Percentiles rank a stretch among this genome's conserved stretches.
Evolutionary conservation across 2,888 invertebrate genomes (phyloP).

Genomic region (Resseliella maxima): DNA sequence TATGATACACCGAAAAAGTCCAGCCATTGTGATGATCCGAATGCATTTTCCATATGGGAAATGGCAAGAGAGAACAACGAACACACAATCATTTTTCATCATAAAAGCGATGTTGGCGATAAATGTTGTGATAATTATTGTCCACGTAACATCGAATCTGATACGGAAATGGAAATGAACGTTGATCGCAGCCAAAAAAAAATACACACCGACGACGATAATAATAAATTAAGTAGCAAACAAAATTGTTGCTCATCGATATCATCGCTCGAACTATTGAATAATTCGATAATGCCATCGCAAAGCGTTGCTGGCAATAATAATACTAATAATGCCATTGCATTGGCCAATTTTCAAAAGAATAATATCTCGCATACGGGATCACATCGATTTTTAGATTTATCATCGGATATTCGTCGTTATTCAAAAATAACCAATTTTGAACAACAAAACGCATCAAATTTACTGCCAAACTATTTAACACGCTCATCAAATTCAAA

Average conservation of each 20-base stretch:
- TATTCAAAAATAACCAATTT: slow-evolving; percentile 67
- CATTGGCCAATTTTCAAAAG: slow-evolving; percentile 53
- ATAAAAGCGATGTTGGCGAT: slow-evolving; percentile 67
- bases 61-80: slow-evolving; percentile 59
- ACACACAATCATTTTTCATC: slow-evolving; percentile 67
- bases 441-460: slow-evolving; percentile 62
- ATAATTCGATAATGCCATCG: slow-evolving; percentile 55
- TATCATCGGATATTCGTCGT: slow-evolving; percentile 60
- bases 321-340: background rate
- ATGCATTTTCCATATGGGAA: slow-evolving; percentile 62
- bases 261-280: slow-evolving; percentile 27
- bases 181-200: slow-evolving; percentile 32
- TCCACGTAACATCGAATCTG: slow-evolving; percentile 64
- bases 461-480: slow-evolving; percentile 60
- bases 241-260: slow-evolving; percentile 13
- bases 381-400: slow-evolving; percentile 54
- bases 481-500: slow-evolving; percentile 57
- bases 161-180: slow-evolving; percentile 23
- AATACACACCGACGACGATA: background rate
- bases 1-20: slow-evolving; percentile 10
- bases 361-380: slow-evolving; percentile 54
- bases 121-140: slow-evolving; percentile 67
- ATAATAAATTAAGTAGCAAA: background rate
- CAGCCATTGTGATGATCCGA: slow-evolving; percentile 57
- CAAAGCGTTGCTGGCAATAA: background rate